These are phyloP conservation scores for Philhelius pedissequus DNA, from an alignment of 2,888 invertebrate species.

Conservation along the genomic window DNA sequence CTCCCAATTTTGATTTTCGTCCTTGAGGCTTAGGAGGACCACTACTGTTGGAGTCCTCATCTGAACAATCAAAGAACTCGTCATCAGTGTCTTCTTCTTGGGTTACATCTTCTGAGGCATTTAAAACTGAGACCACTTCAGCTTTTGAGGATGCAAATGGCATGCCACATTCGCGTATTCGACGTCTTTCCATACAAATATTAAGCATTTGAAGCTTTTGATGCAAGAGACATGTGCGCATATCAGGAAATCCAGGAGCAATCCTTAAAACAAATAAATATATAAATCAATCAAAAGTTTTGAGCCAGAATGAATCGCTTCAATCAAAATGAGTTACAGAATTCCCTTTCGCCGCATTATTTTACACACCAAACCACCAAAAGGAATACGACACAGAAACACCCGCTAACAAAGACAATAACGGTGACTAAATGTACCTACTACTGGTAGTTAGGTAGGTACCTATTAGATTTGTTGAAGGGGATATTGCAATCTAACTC, in stretches of 20 bases:
- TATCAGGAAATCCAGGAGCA: conserved; percentile 90
- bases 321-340: conserved; percentile 48
- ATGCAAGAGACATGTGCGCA: conserved; percentile 92
- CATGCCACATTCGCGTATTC: conserved; percentile 80
- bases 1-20: conserved; percentile 84
- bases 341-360: conserved; percentile 33
- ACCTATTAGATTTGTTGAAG: conserved; percentile 35
- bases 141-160: conserved; percentile 60
- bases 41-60: conserved; percentile 78
- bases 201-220: conserved; percentile 96
- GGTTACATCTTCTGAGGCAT: conserved; percentile 22
- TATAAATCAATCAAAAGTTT: conserved; percentile 46
- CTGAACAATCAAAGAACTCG: conserved; percentile 91
- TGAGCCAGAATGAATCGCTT: conserved; percentile 29
- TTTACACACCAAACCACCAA: neutral
- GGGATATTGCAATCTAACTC: conserved; percentile 62
- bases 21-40: conserved; percentile 84
- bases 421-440: neutral
- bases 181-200: conserved; percentile 86
- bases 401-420: neutral
- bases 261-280: conserved; percentile 80
- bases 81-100: conserved; percentile 78
- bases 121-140: neutral
- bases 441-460: neutral
- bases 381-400: conserved; percentile 23